Percentiles rank a stretch among this genome's conserved stretches.
Conservation (phyloP, 1,140 invertebrate genomes). For the Apis laboriosa region DNA sequence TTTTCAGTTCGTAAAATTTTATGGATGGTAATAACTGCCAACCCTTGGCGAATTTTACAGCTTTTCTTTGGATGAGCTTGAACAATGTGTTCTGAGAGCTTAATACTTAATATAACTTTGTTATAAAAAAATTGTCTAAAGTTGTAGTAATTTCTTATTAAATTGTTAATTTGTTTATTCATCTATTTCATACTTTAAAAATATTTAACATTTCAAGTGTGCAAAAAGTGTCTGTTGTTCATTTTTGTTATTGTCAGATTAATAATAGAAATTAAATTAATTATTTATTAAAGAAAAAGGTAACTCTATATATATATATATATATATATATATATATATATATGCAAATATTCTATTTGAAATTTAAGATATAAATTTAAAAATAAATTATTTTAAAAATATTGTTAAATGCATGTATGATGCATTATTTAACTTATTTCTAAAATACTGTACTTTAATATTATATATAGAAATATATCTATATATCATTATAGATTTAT, state of each 20-base stretch:
- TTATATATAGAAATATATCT: neutral
- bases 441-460: neutral
- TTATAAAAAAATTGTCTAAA: neutral
- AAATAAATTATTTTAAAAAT: too few species aligned
- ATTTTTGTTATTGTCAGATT: neutral
- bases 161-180: neutral
- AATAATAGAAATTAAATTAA: too few species aligned
- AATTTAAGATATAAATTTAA: too few species aligned
- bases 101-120: neutral
- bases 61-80: slow-evolving; percentile 24
- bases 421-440: neutral
- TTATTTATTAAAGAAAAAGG: too few species aligned
- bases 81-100: neutral
- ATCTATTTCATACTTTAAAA: neutral
- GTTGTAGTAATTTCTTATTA: neutral
- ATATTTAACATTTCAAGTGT: neutral
- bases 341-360: too few species aligned
- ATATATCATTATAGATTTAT: too few species aligned
- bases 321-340: too few species aligned
- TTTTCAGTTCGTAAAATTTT: slow-evolving; percentile 69
- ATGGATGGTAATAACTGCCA: slow-evolving; percentile 58
- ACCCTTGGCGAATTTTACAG: slow-evolving; percentile 39
- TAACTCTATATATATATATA: too few species aligned
- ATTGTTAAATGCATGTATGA: too few species aligned
- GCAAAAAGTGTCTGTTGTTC: neutral